A percentile compares a stretch with the other conserved stretches of the same genome.
Evolutionary conservation across 2,797 vertebrate genomes (phyloP).

Genomic region (Florisuga fusca): DNA sequence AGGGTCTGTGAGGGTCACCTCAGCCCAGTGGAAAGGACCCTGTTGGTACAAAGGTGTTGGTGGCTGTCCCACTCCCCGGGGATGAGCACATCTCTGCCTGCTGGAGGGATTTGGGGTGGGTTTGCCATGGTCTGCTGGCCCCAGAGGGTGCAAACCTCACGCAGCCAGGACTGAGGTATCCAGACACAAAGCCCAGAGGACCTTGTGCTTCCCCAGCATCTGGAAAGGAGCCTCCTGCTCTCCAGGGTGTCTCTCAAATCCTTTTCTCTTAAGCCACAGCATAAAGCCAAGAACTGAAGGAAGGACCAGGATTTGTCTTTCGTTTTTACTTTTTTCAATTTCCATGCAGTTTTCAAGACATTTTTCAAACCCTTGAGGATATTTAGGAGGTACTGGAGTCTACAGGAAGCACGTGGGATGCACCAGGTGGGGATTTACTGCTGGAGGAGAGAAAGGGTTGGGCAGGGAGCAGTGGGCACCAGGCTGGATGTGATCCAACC

Average conservation of each 20-base stretch:
- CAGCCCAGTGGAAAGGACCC: neutral
- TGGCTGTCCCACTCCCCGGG: rapidly evolving
- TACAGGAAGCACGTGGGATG: neutral
- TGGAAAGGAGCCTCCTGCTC: too few species aligned
- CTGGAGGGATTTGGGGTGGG: neutral
- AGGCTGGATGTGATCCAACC: neutral
- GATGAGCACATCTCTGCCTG: neutral
- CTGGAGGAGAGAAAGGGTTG: neutral
- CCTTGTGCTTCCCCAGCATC: neutral
- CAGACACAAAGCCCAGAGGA: neutral
- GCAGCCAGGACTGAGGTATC: neutral
- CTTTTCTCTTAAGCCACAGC: too few species aligned
- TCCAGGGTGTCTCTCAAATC: too few species aligned
- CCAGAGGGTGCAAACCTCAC: neutral
- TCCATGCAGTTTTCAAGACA: neutral
- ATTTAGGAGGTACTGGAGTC: neutral
- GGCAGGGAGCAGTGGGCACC: neutral
- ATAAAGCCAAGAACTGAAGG: too few species aligned
- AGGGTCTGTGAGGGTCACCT: neutral
- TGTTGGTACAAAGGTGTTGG: neutral
- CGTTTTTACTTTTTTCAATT: neutral
- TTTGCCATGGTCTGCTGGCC: neutral
- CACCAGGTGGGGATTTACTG: neutral
- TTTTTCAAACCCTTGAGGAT: neutral
- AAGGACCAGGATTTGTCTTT: neutral